Base-by-base conservation (phyloP, 2,113 vertebrate genomes). In the Sprattus sprattus region DNA sequence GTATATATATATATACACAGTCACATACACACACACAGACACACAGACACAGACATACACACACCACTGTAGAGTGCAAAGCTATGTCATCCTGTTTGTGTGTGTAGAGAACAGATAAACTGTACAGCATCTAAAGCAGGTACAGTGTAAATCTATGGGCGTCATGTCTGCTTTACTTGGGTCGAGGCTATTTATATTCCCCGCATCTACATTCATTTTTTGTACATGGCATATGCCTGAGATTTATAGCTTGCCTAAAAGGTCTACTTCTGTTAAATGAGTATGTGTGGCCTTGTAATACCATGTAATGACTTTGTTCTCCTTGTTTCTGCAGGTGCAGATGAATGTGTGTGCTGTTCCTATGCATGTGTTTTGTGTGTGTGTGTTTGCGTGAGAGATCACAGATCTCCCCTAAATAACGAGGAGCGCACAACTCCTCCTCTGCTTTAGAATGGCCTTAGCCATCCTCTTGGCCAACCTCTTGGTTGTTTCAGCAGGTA, bases 401-500 rank as follows among this genome's bases (percentile, higher is more conserved):
- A 22, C 54, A 60, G 18, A 32, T 78, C 10, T 91, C 89, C 95
- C 95, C 94, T 95, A 97, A 86, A 99, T 97, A 92, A 99, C 99
- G 0, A 99, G 95, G 11, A 99, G 90, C 45, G 97, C 93, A 0
- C 96, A 98, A 92, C 97, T 99, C 97, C 99, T 97, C 95, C 99
- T 97, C 88, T 99, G 97, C 94, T 99, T 96, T 93, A 99, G 96
- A 90, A 98, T 98, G 92, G 94, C 92, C 94, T 97, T 99, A 96
- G 11, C 6, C 6, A 49, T 49, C 47, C 47, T 9, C 7, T 7
- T 88, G 89, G 11, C 6, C 6, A 49, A 2, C 47, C 47, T 9
- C 7, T 7, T 88, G 89, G 95, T 98, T 99, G 92, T 97, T 97
- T 96, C 97, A 97, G 92, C 97, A 98, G 22, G 97, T 97, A 0